Evolutionary conservation across 2,888 invertebrate species (phyloP).

Genomic region (Prosapia bicincta): DNA sequence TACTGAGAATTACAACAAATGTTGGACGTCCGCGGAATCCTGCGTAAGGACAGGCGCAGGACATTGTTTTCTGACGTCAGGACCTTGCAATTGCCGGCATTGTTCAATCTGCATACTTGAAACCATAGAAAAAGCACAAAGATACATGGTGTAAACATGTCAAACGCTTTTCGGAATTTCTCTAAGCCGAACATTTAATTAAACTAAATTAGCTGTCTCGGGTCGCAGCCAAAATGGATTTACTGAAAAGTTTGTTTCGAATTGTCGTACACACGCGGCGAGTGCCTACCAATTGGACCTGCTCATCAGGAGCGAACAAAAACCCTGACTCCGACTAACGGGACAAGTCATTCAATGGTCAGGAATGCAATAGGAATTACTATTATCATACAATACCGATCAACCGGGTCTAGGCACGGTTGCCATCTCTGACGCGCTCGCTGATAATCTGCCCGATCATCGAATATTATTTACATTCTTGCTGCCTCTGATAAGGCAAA

Average conservation of each 20-base stretch:
- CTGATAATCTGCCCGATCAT: background rate
- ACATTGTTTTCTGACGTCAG: background rate
- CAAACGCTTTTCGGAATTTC: background rate
- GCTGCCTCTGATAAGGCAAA: too few relatives aligned
- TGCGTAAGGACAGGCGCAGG: background rate
- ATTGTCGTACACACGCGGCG: background rate
- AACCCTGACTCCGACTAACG: background rate
- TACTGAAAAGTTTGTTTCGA: background rate
- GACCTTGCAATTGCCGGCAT: background rate
- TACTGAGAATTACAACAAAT: background rate
- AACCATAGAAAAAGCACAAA: background rate
- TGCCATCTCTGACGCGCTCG: background rate
- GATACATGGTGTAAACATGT: background rate
- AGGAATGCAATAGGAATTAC: slow-evolving; percentile 2
- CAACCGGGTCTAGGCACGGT: background rate
- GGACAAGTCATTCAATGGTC: background rate
- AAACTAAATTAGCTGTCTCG: background rate
- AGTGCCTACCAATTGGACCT: too few relatives aligned
- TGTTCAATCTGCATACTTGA: background rate
- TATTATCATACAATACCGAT: background rate
- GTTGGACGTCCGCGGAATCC: background rate
- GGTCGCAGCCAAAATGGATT: background rate
- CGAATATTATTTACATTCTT: background rate
- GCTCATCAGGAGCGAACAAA: background rate
- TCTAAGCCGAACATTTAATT: background rate